Evolutionary conservation across 1,140 invertebrate species (phyloP).

Genomic region (Archegozetes longisetosus): DNA sequence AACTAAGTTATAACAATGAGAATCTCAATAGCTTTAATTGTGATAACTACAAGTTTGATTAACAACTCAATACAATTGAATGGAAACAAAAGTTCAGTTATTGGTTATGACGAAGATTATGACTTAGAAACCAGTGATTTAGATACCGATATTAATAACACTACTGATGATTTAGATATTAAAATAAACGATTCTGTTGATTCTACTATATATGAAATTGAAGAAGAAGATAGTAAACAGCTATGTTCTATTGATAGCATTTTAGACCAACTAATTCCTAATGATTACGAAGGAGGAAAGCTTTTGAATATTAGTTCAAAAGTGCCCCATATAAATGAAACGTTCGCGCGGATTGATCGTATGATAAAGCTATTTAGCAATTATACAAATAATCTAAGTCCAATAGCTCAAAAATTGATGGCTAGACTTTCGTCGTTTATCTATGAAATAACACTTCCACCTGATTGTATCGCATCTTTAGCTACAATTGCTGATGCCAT

Average conservation of each 20-base stretch:
- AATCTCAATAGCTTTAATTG: no score
- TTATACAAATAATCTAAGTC: background rate
- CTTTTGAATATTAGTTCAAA: background rate
- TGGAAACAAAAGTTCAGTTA: no score
- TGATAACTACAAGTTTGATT: no score
- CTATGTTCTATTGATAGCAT: background rate
- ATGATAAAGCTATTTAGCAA: background rate
- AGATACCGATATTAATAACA: background rate
- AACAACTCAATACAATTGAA: no score
- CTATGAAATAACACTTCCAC: background rate
- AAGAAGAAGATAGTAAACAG: background rate
- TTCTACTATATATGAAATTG: background rate
- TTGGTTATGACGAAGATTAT: no score
- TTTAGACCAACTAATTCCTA: background rate
- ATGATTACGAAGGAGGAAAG: background rate
- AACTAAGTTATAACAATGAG: no score
- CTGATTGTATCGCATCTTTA: constrained; percentile 2
- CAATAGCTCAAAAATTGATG: background rate
- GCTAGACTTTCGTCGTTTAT: background rate
- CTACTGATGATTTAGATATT: background rate
- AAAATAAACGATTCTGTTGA: background rate
- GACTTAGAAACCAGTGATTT: no score
- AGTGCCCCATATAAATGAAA: background rate
- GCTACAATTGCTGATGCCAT: constrained; percentile 1
- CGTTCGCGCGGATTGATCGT: background rate